A percentile compares a stretch with the other conserved stretches of the same genome.
These are phyloP conservation scores for Sesamia inferens DNA, from an alignment of 2,888 invertebrate species.

Conservation along the genomic window DNA sequence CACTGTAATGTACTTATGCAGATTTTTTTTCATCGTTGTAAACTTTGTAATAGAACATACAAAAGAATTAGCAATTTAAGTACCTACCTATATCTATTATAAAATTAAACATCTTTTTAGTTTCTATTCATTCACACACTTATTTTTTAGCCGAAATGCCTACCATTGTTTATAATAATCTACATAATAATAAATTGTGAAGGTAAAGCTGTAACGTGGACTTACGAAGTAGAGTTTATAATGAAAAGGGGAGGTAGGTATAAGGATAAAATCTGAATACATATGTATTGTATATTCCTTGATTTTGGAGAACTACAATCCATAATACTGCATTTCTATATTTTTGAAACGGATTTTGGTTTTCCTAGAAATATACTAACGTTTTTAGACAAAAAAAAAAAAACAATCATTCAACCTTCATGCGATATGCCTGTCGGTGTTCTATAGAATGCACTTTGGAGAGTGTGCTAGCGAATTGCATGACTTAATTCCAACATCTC, in stretches of 20 bases:
- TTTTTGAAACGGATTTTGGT: neutral
- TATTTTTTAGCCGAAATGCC: neutral
- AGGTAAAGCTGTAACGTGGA: no score
- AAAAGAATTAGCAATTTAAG: neutral
- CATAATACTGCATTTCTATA: neutral
- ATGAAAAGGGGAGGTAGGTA: neutral
- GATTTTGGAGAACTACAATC: neutral
- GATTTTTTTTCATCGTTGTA: constrained; percentile 29
- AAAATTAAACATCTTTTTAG: neutral
- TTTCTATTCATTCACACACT: neutral
- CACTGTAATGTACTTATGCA: neutral
- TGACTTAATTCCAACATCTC: no score
- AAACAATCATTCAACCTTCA: no score
- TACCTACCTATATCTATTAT: neutral
- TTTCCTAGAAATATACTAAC: neutral
- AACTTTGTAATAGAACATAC: neutral
- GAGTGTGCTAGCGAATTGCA: no score
- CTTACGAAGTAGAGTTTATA: neutral
- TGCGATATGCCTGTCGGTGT: no score
- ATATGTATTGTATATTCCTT: neutral
- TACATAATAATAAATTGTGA: neutral
- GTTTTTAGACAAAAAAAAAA: neutral
- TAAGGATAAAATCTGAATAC: no score
- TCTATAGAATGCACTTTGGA: no score
- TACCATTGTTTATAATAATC: neutral